phyloP scores from a whole-genome alignment of 1,140 invertebrate genomes.

The Penaeus vannamei region DNA sequence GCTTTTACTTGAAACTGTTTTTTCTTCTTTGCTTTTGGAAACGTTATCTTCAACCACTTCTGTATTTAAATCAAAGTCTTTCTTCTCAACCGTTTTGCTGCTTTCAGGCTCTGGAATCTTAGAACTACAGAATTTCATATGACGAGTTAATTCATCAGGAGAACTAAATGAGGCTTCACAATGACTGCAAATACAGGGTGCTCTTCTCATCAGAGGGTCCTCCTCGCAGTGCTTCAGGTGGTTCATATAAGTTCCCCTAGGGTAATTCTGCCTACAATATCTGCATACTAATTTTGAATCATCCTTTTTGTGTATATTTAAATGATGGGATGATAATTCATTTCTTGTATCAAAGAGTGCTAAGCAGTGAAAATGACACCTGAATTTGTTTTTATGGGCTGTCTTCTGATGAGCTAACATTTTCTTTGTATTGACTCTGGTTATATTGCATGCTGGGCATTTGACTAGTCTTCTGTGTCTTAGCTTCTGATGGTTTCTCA shows the following conservation, averaged over 20 bases:
- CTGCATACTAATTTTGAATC: conserved; percentile 39
- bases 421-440: conserved; percentile 29
- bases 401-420: conserved; percentile 46
- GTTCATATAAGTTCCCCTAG: conserved; percentile 21
- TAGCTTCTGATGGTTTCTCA: conserved; percentile 31
- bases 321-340: conserved; percentile 40
- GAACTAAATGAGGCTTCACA: conserved; percentile 34
- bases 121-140: conserved; percentile 31
- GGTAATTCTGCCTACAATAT: conserved; percentile 32
- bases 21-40: too few species aligned
- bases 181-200: not conserved
- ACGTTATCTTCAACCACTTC: too few species aligned
- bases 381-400: conserved; percentile 40
- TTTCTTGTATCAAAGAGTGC: conserved; percentile 54
- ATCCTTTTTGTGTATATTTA: conserved; percentile 51
- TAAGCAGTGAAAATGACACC: conserved; percentile 45
- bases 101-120: not conserved
- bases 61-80: not conserved
- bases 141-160: not conserved
- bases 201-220: conserved; percentile 12
- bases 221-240: conserved; percentile 40
- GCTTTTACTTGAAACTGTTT: too few species aligned
- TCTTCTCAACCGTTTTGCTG: not conserved
- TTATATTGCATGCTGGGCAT: conserved; percentile 48
- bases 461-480: conserved; percentile 29